Base-by-base conservation (phyloP, 2,888 invertebrate species). In the Perizoma flavofasciatum region DNA sequence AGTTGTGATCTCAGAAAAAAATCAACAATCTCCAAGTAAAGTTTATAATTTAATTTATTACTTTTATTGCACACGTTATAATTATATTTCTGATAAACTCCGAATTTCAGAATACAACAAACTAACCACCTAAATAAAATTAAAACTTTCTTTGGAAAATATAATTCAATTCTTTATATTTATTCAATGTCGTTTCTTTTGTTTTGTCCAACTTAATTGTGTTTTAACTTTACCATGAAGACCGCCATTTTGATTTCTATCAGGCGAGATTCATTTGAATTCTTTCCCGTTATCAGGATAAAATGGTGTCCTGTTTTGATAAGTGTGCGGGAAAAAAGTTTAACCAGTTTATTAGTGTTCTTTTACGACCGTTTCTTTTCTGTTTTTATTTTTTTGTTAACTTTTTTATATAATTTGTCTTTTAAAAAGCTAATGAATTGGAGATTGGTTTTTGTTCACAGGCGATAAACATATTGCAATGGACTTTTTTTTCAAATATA, bases 121-220 rank as follows among this genome's bases (percentile, higher is more conserved):
- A 65, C 57, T n/a, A n/a, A 47, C 51, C 48, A 50, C 59, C 55
- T 41, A 64, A 67, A 67, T 58, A 48, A 67, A 65, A 63, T 67
- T 61, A 65, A 63, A 67, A 67, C 60, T 67, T 66, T 55, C 78
- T 80, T 84, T 81, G 74, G 75, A 77, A 81, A 85, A 85, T 78
- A 81, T 50, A 85, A 86, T 86, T 83, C 83, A 79, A 85, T 85
- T 88, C 75, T 78, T 86, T 66, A 83, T 83, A 88, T 85, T 85
- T 84, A 88, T 88, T 89, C 85, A 86, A 84, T 82, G 79, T 77
- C 77, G 82, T 88, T 89, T 84, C 82, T 87, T 84, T 85, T 85
- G 60, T 66, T 66, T 65, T 39, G 59, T 62, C 53, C 54, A n/a
- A 52, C 59, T 64, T 64, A 62, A 64, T 64, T 68, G 66, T 74